Evolutionary conservation across 2,797 vertebrate species (phyloP), one percentile per base, ranked within the genome.

Genomic region (Pseudochromis fuscus): DNA sequence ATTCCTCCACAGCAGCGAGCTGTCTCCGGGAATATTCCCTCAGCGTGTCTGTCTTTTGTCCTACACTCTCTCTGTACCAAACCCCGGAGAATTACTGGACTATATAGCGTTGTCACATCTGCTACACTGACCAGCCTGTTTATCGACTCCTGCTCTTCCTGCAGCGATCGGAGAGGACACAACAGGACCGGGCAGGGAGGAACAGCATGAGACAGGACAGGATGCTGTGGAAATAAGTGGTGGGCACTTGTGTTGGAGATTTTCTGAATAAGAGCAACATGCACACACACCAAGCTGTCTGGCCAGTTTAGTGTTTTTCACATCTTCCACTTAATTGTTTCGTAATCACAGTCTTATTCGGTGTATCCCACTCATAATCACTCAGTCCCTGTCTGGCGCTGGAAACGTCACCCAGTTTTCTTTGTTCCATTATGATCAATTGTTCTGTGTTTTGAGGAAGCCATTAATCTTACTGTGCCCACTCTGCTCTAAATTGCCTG

Each of bases 391-490:
- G 40, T 68, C 25, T 50, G 38, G 37, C 12, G 18, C 45, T 76
- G 81, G 84, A 80, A 79, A 75, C 16, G 67, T 80, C 63, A 60
- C 28, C 49, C 40, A 1, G 33, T n/a, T 44, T 33, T 38, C 78
- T 88, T 87, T 80, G 72, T 82, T 85, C 63, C 61, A 44, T 77
- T 68, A 60, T 83, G 83, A 90, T 87, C 84, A 85, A 83, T 89
- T 84, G 81, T 85, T 89, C 66, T 50, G 61, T 57, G 77, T 77
- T 81, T 84, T 50, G 61, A 49, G 67, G 74, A 79, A 73, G 75
- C 69, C 87, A 93, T 92, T 91, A 72, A 89, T 92, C 91, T 90
- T 76, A 2, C 33, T 48, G 35, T 63, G 27, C 45, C 67, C 79
- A 59, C 66, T 73, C 59, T 61, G 59, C 75, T 81, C 61, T 72